Evolutionary conservation across 2,888 invertebrate genomes (phyloP).

Genomic region (Synergus gifuensis): DNA sequence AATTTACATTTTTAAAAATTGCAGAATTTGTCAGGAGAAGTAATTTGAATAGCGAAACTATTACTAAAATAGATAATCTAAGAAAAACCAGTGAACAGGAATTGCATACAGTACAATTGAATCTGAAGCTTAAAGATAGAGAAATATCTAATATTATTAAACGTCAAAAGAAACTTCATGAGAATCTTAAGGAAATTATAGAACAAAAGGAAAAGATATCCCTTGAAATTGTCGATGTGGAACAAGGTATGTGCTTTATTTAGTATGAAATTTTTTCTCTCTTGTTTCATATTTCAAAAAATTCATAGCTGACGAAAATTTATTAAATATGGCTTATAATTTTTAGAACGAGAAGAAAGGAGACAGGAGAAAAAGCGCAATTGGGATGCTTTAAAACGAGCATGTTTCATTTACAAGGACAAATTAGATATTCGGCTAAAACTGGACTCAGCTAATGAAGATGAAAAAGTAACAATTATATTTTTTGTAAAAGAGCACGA

Average conservation of each 20-base stretch:
- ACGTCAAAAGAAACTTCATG: conserved; percentile 54
- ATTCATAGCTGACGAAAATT: not conserved
- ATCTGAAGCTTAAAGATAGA: conserved; percentile 65
- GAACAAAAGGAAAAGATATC: conserved; percentile 58
- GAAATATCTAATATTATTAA: conserved; percentile 58
- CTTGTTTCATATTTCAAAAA: not conserved
- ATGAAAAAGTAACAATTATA: conserved; percentile 61
- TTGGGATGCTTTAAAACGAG: conserved; percentile 68
- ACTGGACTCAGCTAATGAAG: conserved; percentile 51
- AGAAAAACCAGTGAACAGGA: conserved; percentile 50
- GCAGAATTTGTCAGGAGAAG: not conserved
- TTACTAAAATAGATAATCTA: conserved; percentile 41
- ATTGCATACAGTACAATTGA: conserved; percentile 52
- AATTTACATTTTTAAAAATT: not conserved
- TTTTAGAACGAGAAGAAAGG: conserved; percentile 57
- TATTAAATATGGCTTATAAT: not conserved
- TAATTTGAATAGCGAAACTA: not conserved
- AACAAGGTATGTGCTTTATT: conserved; percentile 60
- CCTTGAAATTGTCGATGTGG: conserved; percentile 66
- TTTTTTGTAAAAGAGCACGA: conserved; percentile 63
- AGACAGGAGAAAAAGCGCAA: conserved; percentile 56
- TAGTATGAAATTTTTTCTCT: not conserved
- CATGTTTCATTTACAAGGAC: conserved; percentile 65
- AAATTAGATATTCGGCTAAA: conserved; percentile 65
- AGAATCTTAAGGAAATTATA: conserved; percentile 57